Conservation (phyloP, 2,888 invertebrate species). For the Embidobia sp. region DNA sequence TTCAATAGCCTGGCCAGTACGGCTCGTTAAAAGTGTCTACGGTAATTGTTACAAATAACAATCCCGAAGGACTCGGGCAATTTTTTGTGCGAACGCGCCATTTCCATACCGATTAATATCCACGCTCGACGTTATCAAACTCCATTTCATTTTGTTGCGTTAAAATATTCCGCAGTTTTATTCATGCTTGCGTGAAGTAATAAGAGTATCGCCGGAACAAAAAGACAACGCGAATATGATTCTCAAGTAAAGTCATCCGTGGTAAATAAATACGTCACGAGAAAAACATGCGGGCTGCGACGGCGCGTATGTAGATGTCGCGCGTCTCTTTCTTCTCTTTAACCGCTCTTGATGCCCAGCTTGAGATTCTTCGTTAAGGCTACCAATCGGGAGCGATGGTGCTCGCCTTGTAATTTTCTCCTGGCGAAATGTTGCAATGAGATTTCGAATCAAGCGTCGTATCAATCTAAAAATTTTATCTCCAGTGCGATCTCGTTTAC, state of each 20-base stretch:
- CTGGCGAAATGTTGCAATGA: slow-evolving; percentile 41
- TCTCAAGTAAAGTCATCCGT: slow-evolving; percentile 61
- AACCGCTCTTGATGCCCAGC: slow-evolving; percentile 43
- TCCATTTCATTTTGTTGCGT: slow-evolving; percentile 37
- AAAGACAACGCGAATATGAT: slow-evolving; percentile 52
- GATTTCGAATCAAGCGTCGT: slow-evolving; percentile 34
- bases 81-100: slow-evolving; percentile 10
- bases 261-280: slow-evolving; percentile 63
- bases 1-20: too few relatives aligned
- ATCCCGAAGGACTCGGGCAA: slow-evolving; percentile 11
- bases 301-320: slow-evolving; percentile 61
- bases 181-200: slow-evolving; percentile 59
- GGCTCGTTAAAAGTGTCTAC: too few relatives aligned
- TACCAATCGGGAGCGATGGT: slow-evolving; percentile 61
- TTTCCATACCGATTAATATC: slow-evolving; percentile 51
- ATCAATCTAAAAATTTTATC: slow-evolving; percentile 41
- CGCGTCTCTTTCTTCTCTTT: slow-evolving; percentile 59
- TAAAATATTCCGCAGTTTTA: slow-evolving; percentile 51
- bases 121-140: slow-evolving; percentile 25
- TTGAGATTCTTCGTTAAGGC: slow-evolving; percentile 55
- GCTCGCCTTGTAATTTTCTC: slow-evolving; percentile 68
- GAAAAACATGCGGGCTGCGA: slow-evolving; percentile 62
- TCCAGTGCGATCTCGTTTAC: slow-evolving; percentile 19
- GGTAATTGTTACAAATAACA: slow-evolving; percentile 9
- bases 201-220: slow-evolving; percentile 55